These are phyloP conservation scores for Oncorhynchus nerka DNA, from an alignment of 2,113 vertebrate genomes.

Conservation along the genomic window DNA sequence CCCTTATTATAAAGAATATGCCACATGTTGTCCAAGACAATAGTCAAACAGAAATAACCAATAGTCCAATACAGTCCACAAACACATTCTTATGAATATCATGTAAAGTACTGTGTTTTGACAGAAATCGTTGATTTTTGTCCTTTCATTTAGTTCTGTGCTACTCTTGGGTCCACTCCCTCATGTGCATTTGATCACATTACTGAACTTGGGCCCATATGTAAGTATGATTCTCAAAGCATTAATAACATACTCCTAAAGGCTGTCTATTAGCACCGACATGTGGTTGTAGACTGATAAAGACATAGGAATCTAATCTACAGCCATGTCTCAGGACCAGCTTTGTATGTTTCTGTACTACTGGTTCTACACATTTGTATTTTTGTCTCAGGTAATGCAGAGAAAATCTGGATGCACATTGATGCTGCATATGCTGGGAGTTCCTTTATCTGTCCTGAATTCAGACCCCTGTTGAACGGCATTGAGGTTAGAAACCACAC, in stretches of 20 bases:
- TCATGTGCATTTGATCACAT: constrained; percentile 92
- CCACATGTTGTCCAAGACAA: no score
- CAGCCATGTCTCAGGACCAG: not conserved
- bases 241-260: no score
- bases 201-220: constrained; percentile 87
- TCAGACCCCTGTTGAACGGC: constrained; percentile 86
- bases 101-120: no score
- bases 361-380: not conserved
- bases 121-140: not conserved
- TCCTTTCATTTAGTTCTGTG: constrained; percentile 82
- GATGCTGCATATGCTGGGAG: constrained; percentile 97
- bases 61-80: no score
- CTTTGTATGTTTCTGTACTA: not conserved
- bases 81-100: no score
- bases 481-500: constrained; percentile 80
- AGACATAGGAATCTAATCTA: no score
- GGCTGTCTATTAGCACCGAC: not conserved
- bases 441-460: constrained; percentile 96
- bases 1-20: no score
- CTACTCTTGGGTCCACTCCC: constrained; percentile 89
- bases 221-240: constrained; percentile 76
- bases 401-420: constrained; percentile 91
- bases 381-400: constrained; percentile 77
- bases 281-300: no score
- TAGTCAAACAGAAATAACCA: no score